A percentile compares a stretch with the other conserved stretches of the same genome.
These are phyloP conservation scores for Cyclophora albipunctata DNA, from an alignment of 2,888 invertebrate genomes.

Conservation along the genomic window DNA sequence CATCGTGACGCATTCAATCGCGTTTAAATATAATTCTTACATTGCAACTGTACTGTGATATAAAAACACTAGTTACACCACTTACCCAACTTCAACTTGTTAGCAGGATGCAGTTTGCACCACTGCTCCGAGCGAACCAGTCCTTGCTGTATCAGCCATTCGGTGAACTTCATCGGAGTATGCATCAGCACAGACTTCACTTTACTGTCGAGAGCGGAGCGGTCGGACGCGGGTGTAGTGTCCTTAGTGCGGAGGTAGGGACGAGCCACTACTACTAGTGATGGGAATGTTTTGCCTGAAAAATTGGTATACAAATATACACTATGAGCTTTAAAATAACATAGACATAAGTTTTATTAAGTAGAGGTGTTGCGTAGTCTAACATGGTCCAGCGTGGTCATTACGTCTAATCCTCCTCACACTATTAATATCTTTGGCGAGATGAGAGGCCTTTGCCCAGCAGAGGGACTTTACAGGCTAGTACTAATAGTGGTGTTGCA, in stretches of 20 bases:
- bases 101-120: constrained; percentile 80
- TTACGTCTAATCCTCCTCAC: no score
- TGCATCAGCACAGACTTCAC: constrained; percentile 89
- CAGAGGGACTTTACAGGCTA: no score
- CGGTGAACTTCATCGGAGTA: constrained; percentile 88
- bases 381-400: no score
- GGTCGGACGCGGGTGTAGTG: constrained; percentile 69
- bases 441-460: no score
- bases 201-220: constrained; percentile 81
- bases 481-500: no score
- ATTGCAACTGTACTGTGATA: no score
- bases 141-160: constrained; percentile 92
- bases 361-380: no score
- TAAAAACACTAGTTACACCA: background rate
- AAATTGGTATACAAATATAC: background rate
- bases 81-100: constrained; percentile 83
- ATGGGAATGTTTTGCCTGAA: constrained; percentile 87
- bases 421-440: no score
- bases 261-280: constrained; percentile 87
- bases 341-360: no score
- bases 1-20: no score
- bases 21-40: no score
- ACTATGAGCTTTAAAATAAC: no score
- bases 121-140: constrained; percentile 86
- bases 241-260: constrained; percentile 85